Evolutionary conservation across 2,113 vertebrate species (phyloP).

Genomic region (Macquaria ambigua): DNA sequence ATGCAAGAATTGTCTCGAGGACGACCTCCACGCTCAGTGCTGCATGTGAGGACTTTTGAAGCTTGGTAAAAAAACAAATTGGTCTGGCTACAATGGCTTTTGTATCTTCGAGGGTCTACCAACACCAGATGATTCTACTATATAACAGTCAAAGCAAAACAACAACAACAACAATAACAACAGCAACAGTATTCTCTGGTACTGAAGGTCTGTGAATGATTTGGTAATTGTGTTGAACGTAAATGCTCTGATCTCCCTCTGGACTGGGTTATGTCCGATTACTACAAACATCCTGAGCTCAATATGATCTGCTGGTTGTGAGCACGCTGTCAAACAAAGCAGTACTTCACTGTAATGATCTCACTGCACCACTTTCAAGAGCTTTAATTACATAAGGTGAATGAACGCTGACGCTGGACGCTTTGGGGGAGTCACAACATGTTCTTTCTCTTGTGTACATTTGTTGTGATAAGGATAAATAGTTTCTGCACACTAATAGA

Average conservation of each 20-base stretch:
- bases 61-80: not conserved
- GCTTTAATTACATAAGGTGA: slow-evolving; percentile 36
- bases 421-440: slow-evolving; percentile 32
- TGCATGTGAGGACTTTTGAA: not conserved
- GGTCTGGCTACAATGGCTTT: not conserved
- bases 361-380: slow-evolving; percentile 32
- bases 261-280: slow-evolving; percentile 50
- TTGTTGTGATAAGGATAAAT: slow-evolving; percentile 49
- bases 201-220: slow-evolving; percentile 49
- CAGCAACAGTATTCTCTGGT: slow-evolving; percentile 3
- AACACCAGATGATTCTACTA: slow-evolving; percentile 11
- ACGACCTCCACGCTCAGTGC: not conserved
- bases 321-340: slow-evolving; percentile 64
- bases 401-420: slow-evolving; percentile 14
- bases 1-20: not conserved
- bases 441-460: slow-evolving; percentile 48
- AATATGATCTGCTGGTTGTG: slow-evolving; percentile 44
- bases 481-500: slow-evolving; percentile 23
- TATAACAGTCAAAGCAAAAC: slow-evolving; percentile 17
- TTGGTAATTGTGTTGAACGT: slow-evolving; percentile 45
- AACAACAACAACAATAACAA: slow-evolving; percentile 10
- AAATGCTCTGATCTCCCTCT: slow-evolving; percentile 51
- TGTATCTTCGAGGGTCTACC: not conserved
- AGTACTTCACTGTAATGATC: slow-evolving; percentile 38
- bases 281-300: slow-evolving; percentile 58